Percentiles rank a stretch among this genome's conserved stretches.
Conservation (phyloP, 2,797 vertebrate genomes). For the Dendrocincla tyrannina region DNA sequence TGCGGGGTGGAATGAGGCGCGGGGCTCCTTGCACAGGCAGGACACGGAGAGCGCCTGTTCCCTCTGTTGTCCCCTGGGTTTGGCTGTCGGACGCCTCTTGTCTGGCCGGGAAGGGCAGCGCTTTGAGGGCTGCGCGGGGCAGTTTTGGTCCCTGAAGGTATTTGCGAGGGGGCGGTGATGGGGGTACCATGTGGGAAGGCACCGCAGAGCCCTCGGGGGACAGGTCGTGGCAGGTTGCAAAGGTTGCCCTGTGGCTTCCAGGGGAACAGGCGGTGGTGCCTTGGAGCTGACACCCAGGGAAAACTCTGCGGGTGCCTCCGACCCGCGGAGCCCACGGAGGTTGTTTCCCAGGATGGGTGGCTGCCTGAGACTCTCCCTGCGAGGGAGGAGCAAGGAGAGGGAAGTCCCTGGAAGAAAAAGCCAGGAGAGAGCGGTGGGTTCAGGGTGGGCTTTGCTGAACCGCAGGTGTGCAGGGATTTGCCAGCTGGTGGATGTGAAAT, state of each 20-base stretch:
- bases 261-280: not conserved
- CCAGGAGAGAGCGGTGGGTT: fast-evolving
- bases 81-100: not conserved
- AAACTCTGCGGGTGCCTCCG: fast-evolving
- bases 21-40: not conserved
- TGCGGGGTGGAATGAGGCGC: not conserved
- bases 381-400: fast-evolving
- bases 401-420: not conserved
- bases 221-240: fast-evolving
- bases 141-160: not conserved
- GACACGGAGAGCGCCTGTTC: fast-evolving
- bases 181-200: fast-evolving
- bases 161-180: not conserved
- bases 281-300: not conserved
- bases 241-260: fast-evolving
- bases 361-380: not conserved
- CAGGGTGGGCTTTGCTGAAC: not conserved
- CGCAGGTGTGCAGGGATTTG: not conserved
- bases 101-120: not conserved
- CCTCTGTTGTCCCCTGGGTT: not conserved
- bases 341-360: fast-evolving
- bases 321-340: fast-evolving
- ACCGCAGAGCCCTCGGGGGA: not conserved
- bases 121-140: not conserved
- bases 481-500: not conserved